phyloP scores from a whole-genome alignment of 2,113 vertebrate genomes.

The Cyprinodon brontotheroides region DNA sequence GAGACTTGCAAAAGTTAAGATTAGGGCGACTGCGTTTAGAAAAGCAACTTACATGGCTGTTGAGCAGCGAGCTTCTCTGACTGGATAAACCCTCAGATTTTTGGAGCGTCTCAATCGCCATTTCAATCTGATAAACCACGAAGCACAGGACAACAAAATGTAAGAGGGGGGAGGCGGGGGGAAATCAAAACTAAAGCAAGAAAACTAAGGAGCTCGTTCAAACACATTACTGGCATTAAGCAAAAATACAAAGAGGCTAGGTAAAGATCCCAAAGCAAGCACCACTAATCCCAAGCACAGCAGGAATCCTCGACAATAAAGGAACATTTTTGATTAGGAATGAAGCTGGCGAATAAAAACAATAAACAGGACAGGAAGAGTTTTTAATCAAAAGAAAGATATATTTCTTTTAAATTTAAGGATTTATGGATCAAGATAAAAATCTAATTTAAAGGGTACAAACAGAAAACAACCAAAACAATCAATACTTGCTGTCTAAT shows the following conservation, averaged over 20 bases:
- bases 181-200: constrained; percentile 54
- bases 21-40: constrained; percentile 37
- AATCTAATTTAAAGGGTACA: not conserved
- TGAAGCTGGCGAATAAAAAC: not conserved
- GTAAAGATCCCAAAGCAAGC: constrained; percentile 76
- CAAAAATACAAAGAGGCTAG: constrained; percentile 43
- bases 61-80: constrained; percentile 99
- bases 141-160: constrained; percentile 80
- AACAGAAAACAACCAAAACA: not conserved
- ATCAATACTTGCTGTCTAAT: not conserved
- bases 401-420: not conserved
- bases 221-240: constrained; percentile 42
- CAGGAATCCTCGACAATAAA: constrained; percentile 49
- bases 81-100: constrained; percentile 98
- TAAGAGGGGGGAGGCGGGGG: constrained; percentile 41
- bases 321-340: not conserved
- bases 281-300: constrained; percentile 86
- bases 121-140: constrained; percentile 96
- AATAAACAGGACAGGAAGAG: not conserved
- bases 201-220: constrained; percentile 42
- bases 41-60: constrained; percentile 98
- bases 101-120: constrained; percentile 99
- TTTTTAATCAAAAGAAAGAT: not conserved
- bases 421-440: not conserved
- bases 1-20: constrained; percentile 28